Conservation (phyloP, 2,888 invertebrate species). For the Meloe dianella region DNA sequence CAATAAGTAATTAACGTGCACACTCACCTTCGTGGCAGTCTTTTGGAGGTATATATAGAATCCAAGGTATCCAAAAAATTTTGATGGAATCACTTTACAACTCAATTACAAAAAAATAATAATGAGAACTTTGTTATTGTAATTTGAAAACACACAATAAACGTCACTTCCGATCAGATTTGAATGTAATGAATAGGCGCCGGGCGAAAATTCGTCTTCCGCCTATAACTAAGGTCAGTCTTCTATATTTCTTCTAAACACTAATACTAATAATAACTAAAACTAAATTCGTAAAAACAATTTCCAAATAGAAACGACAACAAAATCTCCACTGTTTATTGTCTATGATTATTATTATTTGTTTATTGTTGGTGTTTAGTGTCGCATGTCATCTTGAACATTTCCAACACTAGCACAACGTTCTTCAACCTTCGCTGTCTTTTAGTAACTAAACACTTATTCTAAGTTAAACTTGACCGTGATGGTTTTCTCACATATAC, state of each 20-base stretch:
- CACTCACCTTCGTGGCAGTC: conserved; percentile 48
- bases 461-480: conserved; percentile 60
- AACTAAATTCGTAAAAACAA: conserved; percentile 27
- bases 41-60: conserved; percentile 48
- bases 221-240: conserved; percentile 6
- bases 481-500: conserved; percentile 48
- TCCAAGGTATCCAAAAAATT: conserved; percentile 55
- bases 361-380: conserved; percentile 9
- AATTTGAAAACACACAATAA: conserved; percentile 12
- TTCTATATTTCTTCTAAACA: conserved; percentile 11
- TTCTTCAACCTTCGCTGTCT: conserved; percentile 51
- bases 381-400: conserved; percentile 39
- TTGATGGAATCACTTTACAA: conserved; percentile 46
- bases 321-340: neutral
- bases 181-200: conserved; percentile 9
- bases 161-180: conserved; percentile 11
- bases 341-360: conserved; percentile 19
- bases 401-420: conserved; percentile 41
- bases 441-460: conserved; percentile 56
- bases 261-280: conserved; percentile 26
- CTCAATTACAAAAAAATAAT: conserved; percentile 32
- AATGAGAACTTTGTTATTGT: conserved; percentile 2
- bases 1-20: neutral
- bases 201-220: conserved; percentile 6
- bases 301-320: neutral